A percentile compares a stretch with the other conserved stretches of the same genome.
Evolutionary conservation across 2,113 vertebrate species (phyloP).

Genomic region (Podarcis raffonei): DNA sequence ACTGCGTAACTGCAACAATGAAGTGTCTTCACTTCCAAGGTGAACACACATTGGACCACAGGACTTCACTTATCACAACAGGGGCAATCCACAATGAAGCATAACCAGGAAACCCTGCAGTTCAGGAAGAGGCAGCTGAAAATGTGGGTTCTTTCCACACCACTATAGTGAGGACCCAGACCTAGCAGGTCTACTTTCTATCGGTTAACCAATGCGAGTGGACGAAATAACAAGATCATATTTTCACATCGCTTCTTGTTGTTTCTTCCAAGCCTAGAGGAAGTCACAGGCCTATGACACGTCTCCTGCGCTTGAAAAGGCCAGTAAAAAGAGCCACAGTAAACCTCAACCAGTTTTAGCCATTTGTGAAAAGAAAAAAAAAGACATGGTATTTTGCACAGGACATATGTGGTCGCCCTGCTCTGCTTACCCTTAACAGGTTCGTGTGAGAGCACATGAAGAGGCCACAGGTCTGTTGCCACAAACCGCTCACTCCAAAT

Average conservation of each 20-base stretch:
- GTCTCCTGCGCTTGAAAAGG: not conserved
- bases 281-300: conserved; percentile 20
- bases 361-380: not conserved
- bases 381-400: not conserved
- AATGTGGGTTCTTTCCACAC: not conserved
- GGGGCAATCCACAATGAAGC: not conserved
- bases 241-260: not conserved
- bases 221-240: rapidly evolving
- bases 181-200: not conserved
- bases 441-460: not conserved
- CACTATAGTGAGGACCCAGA: not conserved
- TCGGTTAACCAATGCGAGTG: not conserved
- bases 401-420: not conserved
- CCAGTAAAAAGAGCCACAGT: not conserved
- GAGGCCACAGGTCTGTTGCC: not conserved
- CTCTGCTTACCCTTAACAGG: not conserved
- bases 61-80: not conserved
- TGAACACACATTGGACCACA: not conserved
- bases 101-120: not conserved
- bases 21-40: too few relatives aligned
- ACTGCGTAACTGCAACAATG: not conserved
- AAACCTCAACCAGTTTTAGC: conserved; percentile 19
- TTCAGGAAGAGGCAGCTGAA: not conserved
- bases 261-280: not conserved
- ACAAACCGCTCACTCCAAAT: not conserved